phyloP scores from a whole-genome alignment of 2,113 vertebrate species.

The Columba janthina region DNA sequence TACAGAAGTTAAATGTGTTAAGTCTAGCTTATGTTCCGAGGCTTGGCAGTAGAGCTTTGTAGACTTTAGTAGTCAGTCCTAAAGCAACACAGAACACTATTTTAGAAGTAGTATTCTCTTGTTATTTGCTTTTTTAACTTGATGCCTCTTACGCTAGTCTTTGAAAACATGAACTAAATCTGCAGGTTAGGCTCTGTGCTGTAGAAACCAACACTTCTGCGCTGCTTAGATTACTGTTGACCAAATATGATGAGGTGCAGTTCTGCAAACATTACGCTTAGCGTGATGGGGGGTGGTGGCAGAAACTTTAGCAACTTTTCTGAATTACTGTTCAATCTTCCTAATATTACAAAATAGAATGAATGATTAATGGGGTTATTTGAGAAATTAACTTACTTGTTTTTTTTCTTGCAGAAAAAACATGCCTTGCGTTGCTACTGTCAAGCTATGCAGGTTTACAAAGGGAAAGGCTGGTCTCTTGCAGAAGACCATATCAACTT shows the following conservation, averaged over 20 bases:
- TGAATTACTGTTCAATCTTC: not conserved
- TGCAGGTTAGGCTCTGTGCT: not conserved
- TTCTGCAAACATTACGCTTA: not conserved
- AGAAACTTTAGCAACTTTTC: not conserved
- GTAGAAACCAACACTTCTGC: not conserved
- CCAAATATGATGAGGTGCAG: not conserved
- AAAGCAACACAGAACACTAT: not conserved
- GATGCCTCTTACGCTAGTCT: not conserved
- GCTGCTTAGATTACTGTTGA: not conserved
- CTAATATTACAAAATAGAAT: not conserved
- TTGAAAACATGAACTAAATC: not conserved
- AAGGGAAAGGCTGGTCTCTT: conserved; percentile 94
- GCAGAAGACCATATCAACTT: conserved; percentile 99
- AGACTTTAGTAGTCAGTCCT: not conserved
- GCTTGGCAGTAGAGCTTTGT: not conserved
- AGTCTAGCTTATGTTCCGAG: not conserved
- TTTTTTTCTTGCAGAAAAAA: conserved; percentile 80
- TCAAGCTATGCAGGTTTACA: conserved; percentile 98
- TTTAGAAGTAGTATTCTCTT: not conserved
- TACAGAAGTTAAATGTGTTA: not conserved
- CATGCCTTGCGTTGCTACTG: conserved; percentile 96
- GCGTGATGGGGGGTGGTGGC: rapidly evolving
- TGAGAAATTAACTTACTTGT: not conserved
- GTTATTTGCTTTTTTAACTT: not conserved
- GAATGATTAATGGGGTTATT: not conserved